These are phyloP conservation scores for Etia nguti DNA, from an alignment of 2,113 vertebrate genomes.

Conservation along the genomic window DNA sequence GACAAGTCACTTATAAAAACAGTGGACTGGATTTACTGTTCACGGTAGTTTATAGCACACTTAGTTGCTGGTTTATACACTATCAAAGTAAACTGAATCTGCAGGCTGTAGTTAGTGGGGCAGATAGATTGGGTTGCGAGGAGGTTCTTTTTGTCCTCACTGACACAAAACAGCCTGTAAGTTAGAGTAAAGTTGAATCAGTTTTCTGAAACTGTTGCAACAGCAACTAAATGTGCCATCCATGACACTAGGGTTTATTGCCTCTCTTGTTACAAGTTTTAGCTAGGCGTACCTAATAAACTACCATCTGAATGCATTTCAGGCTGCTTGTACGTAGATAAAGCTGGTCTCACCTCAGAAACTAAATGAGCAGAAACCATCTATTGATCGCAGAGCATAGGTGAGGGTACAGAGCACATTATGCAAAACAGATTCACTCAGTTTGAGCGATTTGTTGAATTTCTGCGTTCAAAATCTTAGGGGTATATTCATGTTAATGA, in stretches of 20 bases:
- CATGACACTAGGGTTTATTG: background rate
- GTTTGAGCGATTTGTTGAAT: background rate
- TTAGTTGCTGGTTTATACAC: background rate
- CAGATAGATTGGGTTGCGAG: background rate
- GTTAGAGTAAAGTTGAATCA: background rate
- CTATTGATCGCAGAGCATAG: background rate
- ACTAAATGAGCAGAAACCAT: constrained; percentile 15
- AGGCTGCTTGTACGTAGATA: background rate
- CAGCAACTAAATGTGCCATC: background rate
- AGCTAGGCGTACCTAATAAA: background rate
- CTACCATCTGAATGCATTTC: background rate
- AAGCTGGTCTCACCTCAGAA: background rate
- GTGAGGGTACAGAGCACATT: background rate
- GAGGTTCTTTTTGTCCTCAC: background rate
- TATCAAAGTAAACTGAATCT: background rate
- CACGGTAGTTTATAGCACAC: background rate
- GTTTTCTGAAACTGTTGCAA: background rate
- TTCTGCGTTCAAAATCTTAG: background rate
- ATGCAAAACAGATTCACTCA: background rate
- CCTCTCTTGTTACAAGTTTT: background rate
- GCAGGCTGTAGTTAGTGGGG: background rate
- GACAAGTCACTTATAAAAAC: background rate
- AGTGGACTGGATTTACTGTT: background rate
- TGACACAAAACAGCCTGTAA: background rate
- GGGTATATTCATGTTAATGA: background rate